Percentiles rank a stretch among this genome's conserved stretches.
phyloP scores from a whole-genome alignment of 1,140 invertebrate genomes.

The Neuroterus valhalla region DNA sequence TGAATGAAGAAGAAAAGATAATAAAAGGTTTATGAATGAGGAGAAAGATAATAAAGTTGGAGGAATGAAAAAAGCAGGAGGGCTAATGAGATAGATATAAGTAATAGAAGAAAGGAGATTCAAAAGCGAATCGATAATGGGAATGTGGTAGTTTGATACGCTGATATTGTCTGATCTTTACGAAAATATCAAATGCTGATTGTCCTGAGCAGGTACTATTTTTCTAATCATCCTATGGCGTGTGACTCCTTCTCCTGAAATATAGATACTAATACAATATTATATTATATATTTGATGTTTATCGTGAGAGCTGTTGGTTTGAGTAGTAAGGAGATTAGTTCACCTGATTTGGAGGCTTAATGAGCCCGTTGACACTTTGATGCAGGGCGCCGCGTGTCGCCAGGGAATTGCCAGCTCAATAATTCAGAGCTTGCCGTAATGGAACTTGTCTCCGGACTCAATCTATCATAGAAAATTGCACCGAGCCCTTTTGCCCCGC shows the following conservation, averaged over 20 bases:
- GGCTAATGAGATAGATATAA: too few species aligned
- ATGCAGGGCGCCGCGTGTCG: slow-evolving; percentile 61
- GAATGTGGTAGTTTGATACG: too few species aligned
- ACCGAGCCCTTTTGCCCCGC: slow-evolving; percentile 66
- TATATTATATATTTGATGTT: slow-evolving; percentile 32
- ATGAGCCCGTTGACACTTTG: slow-evolving; percentile 72
- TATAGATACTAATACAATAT: too few species aligned
- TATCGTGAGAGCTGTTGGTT: slow-evolving; percentile 38
- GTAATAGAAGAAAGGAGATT: too few species aligned
- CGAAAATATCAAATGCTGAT: too few species aligned
- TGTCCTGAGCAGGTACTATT: too few species aligned
- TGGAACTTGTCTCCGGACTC: slow-evolving; percentile 71
- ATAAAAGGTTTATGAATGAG: too few species aligned
- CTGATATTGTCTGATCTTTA: too few species aligned
- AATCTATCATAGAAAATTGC: slow-evolving; percentile 74
- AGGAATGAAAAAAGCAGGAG: too few species aligned
- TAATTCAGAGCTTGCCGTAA: slow-evolving; percentile 71
- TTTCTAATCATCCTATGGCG: slow-evolving; percentile 7
- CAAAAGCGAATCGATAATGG: too few species aligned
- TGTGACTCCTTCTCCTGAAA: neutral
- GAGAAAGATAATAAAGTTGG: too few species aligned
- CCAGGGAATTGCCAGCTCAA: slow-evolving; percentile 70
- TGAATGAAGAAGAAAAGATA: too few species aligned
- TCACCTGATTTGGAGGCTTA: slow-evolving; percentile 66
- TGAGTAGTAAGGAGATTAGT: slow-evolving; percentile 57